These are phyloP conservation scores for Resseliella maxima DNA, from an alignment of 2,888 invertebrate species.

Conservation along the genomic window DNA sequence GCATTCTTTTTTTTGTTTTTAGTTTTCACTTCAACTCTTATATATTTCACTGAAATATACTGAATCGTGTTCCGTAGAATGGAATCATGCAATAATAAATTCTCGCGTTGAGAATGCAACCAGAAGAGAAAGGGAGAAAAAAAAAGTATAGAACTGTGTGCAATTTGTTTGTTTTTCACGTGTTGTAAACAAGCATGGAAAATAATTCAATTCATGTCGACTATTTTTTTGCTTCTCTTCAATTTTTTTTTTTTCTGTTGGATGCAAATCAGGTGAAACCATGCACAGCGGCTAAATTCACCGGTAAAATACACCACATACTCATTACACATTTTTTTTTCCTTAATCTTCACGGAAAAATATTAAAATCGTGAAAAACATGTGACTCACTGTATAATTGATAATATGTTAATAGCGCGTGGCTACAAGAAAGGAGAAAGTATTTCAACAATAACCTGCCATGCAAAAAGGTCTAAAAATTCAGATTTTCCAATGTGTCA, in stretches of 20 bases:
- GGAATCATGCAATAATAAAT: conserved; percentile 3
- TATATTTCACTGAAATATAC: not conserved
- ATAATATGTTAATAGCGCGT: not conserved
- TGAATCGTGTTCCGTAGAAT: not conserved
- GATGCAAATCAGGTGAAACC: conserved; percentile 51
- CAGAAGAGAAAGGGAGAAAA: not conserved
- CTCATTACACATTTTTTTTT: conserved; percentile 10
- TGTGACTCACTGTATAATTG: not conserved
- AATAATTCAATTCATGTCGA: conserved; percentile 40
- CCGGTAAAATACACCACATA: not conserved
- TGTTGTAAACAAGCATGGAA: conserved; percentile 1
- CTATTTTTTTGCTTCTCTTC: not conserved
- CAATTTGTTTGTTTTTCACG: conserved; percentile 35
- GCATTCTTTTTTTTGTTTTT: not conserved
- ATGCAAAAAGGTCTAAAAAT: not conserved
- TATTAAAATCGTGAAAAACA: not conserved
- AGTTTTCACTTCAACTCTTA: not conserved
- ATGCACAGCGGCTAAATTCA: conserved; percentile 19
- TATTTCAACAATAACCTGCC: not conserved
- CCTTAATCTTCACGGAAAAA: not conserved
- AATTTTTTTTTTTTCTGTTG: not conserved
- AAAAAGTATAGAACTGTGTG: not conserved
- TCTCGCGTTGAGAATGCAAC: not conserved
- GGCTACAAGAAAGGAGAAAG: conserved; percentile 33
- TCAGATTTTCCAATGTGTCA: not conserved